Conservation (phyloP, 2,797 vertebrate species). For the Parauchenoglanis ngamensis region DNA sequence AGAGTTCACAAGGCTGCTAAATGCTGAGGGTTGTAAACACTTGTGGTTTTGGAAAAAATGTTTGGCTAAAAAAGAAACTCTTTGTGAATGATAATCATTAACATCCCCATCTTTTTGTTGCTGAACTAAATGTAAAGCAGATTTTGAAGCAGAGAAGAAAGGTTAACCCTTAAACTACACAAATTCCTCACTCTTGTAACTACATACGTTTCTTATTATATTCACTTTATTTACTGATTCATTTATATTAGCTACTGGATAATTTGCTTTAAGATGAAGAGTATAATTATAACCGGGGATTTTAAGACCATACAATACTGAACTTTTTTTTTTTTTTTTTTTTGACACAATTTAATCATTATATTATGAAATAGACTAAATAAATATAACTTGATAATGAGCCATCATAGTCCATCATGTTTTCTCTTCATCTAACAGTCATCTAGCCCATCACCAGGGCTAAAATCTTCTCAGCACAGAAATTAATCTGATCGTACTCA, state of each 20-base stretch:
- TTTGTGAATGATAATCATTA: constrained; percentile 43
- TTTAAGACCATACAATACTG: neutral
- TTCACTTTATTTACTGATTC: neutral
- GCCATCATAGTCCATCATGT: neutral
- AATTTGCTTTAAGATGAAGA: neutral
- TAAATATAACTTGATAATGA: neutral
- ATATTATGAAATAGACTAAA: neutral
- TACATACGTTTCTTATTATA: neutral
- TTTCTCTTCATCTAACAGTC: neutral
- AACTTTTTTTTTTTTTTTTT: neutral
- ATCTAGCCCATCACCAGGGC: neutral
- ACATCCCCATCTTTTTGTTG: constrained; percentile 34
- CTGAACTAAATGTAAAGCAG: constrained; percentile 17
- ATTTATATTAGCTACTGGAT: neutral
- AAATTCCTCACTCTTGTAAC: neutral
- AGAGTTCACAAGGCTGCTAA: constrained; percentile 14
- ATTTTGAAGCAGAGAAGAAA: constrained; percentile 8
- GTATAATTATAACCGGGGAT: neutral
- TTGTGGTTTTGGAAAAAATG: constrained; percentile 21
- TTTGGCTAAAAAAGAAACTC: constrained; percentile 10
- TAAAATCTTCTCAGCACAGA: neutral
- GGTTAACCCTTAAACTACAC: neutral
- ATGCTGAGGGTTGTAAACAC: constrained; percentile 31
- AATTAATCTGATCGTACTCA: neutral
- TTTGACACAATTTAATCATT: neutral